Percentiles rank a stretch among this genome's conserved stretches.
Evolutionary conservation across 2,888 invertebrate species (phyloP).

Genomic region (Parapristionchus giblindavisi): DNA sequence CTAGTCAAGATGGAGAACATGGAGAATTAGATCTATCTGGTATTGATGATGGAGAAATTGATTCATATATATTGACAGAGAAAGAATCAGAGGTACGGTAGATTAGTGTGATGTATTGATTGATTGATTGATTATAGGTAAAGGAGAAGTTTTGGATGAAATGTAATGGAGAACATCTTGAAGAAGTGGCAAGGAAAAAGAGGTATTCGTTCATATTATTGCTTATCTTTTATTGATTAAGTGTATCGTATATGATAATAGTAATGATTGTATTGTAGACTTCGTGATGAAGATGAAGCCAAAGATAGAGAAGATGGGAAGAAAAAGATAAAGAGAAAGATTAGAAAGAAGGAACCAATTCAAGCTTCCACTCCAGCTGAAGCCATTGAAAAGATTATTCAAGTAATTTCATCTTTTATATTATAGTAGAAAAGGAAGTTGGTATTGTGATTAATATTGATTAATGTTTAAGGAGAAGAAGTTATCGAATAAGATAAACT

Average conservation of each 20-base stretch:
- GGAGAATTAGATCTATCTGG: constrained; percentile 50
- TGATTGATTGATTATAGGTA: constrained; percentile 67
- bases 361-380: constrained; percentile 77
- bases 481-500: constrained; percentile 95
- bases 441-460: neutral
- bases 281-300: constrained; percentile 51
- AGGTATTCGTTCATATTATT: neutral
- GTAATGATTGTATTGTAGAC: constrained; percentile 40
- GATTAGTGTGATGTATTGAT: neutral
- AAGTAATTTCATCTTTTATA: constrained; percentile 68
- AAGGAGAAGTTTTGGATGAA: constrained; percentile 88
- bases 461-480: constrained; percentile 79
- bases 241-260: no score
- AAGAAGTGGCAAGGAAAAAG: constrained; percentile 82
- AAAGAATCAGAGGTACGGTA: constrained; percentile 76
- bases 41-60: constrained; percentile 89
- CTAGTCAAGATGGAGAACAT: constrained; percentile 38
- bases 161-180: constrained; percentile 86
- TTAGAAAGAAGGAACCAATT: constrained; percentile 52
- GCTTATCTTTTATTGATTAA: constrained; percentile 11
- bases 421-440: neutral
- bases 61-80: constrained; percentile 72
- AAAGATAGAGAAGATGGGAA: constrained; percentile 74
- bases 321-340: constrained; percentile 77
- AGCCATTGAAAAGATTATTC: constrained; percentile 93